Evolutionary conservation across 2,113 vertebrate species (phyloP).

Genomic region (Capricornis sumatraensis): DNA sequence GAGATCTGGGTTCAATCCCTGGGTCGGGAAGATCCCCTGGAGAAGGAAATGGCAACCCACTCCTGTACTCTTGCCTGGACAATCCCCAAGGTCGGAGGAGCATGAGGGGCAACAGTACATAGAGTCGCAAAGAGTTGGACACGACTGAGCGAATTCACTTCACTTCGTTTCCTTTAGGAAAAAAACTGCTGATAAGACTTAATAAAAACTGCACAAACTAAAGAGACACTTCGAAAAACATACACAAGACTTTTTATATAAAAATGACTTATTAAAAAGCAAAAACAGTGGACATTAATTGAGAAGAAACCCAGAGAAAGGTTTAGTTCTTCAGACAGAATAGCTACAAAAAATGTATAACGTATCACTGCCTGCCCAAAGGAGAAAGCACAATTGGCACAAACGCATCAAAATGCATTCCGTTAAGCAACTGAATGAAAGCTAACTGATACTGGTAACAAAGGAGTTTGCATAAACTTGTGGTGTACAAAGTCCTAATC

Average conservation of each 20-base stretch:
- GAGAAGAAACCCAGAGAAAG: neutral
- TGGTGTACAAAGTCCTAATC: neutral
- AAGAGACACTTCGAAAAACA: neutral
- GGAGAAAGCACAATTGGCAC: neutral
- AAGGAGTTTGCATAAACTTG: neutral
- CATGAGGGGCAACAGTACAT: neutral
- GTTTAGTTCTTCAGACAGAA: neutral
- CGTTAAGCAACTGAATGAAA: neutral
- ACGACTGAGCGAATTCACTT: neutral
- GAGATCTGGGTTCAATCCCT: neutral
- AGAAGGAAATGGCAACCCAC: neutral
- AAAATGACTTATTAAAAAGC: neutral
- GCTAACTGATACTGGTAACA: neutral
- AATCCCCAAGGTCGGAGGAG: neutral
- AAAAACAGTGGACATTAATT: neutral
- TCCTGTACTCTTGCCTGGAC: neutral
- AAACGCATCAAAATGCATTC: neutral
- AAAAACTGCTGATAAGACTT: conserved; percentile 11
- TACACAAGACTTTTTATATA: neutral
- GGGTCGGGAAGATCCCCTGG: neutral
- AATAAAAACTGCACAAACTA: neutral
- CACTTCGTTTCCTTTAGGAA: neutral
- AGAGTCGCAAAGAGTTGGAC: neutral
- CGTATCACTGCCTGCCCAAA: neutral
- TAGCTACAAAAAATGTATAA: neutral